phyloP scores from a whole-genome alignment of 1,140 invertebrate genomes.

The Scaptomyza hsui region DNA sequence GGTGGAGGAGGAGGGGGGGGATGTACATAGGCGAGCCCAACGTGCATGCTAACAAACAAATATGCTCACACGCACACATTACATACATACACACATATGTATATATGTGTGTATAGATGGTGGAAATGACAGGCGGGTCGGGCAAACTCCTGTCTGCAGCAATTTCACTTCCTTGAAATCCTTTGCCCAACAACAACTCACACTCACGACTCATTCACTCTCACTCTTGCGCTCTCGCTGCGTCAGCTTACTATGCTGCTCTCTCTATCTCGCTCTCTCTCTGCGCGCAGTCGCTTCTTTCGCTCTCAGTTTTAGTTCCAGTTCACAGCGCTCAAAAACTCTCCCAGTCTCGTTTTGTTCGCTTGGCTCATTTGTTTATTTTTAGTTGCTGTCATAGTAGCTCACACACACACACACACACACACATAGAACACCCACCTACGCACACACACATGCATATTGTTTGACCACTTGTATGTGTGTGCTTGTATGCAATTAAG shows the following conservation, averaged over 20 bases:
- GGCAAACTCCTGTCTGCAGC: constrained; percentile 75
- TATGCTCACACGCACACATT: constrained; percentile 19
- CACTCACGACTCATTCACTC: constrained; percentile 8
- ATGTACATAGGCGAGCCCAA: constrained; percentile 40
- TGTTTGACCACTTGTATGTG: constrained; percentile 29
- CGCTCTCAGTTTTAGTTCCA: constrained; percentile 9
- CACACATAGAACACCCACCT: constrained; percentile 2
- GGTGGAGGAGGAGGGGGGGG: background rate
- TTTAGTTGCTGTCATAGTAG: constrained; percentile 74
- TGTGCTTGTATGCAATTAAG: constrained; percentile 45
- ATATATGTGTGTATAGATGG: constrained; percentile 13
- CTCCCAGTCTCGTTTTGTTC: background rate
- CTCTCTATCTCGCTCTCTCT: constrained; percentile 9
- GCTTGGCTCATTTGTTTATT: constrained; percentile 79
- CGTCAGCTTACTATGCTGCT: constrained; percentile 15
- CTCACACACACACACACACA: constrained; percentile 16
- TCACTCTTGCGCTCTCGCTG: background rate
- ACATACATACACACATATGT: constrained; percentile 10
- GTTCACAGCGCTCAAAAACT: background rate
- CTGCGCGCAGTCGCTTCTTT: constrained; percentile 14
- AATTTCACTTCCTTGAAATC: constrained; percentile 81
- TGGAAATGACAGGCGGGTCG: constrained; percentile 64
- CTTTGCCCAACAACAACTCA: constrained; percentile 48
- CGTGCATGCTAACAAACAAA: constrained; percentile 47
- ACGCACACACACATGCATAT: background rate